phyloP scores from a whole-genome alignment of 2,113 vertebrate genomes.

The Tyrannus savana region DNA sequence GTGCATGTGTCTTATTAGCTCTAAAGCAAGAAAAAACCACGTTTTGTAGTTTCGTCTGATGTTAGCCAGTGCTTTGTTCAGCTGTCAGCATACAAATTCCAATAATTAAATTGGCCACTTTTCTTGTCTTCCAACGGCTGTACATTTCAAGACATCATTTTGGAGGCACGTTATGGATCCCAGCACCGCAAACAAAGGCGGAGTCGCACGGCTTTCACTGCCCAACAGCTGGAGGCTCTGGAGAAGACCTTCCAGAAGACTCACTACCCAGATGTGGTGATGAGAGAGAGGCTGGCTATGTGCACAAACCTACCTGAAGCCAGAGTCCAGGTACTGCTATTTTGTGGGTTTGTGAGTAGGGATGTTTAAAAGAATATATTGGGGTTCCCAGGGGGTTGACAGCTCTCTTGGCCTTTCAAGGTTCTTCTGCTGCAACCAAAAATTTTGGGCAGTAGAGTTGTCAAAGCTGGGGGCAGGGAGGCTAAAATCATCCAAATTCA shows the following conservation, averaged over 20 bases:
- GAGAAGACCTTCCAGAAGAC: conserved; percentile 99
- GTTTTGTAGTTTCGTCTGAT: neutral
- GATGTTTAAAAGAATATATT: neutral
- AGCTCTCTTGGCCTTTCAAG: neutral
- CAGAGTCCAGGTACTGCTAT: conserved; percentile 88
- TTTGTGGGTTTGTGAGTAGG: neutral
- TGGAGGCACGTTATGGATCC: conserved; percentile 98
- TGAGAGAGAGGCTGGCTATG: conserved; percentile 97
- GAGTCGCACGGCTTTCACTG: conserved; percentile 95
- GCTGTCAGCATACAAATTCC: conserved; percentile 67
- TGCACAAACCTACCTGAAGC: conserved; percentile 98
- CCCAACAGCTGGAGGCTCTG: conserved; percentile 96
- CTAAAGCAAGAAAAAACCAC: neutral
- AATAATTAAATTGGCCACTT: conserved; percentile 90
- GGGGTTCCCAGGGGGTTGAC: neutral
- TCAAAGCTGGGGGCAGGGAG: neutral
- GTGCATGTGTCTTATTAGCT: neutral
- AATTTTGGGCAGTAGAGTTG: neutral
- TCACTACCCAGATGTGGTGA: conserved; percentile 98
- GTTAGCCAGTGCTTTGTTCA: neutral
- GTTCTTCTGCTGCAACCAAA: neutral
- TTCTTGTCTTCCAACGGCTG: conserved; percentile 94
- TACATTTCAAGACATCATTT: conserved; percentile 99
- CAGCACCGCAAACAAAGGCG: conserved; percentile 98
- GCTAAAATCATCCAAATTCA: neutral